Conservation (phyloP, 2,797 vertebrate genomes). For the Anniella stebbinsi region DNA sequence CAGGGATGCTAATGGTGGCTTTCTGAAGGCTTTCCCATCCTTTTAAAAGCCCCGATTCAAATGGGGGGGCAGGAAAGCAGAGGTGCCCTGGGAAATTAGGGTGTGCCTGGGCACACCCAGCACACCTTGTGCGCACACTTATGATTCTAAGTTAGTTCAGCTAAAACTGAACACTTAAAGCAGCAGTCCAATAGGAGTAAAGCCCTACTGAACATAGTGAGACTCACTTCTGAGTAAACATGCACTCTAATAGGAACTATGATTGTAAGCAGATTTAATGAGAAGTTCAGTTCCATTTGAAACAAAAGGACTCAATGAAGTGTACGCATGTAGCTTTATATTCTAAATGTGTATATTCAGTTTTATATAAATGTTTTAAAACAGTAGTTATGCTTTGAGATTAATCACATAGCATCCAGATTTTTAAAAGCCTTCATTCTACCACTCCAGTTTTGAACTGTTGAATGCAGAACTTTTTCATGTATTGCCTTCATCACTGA, state of each 20-base stretch:
- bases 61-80: too few species aligned
- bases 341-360: not conserved
- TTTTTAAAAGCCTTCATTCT: not conserved
- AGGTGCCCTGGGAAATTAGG: too few species aligned
- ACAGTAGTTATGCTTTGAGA: not conserved
- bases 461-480: not conserved
- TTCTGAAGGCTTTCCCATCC: too few species aligned
- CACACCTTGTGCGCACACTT: too few species aligned
- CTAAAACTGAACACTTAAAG: not conserved
- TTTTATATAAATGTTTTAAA: not conserved
- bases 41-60: too few species aligned
- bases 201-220: not conserved
- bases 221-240: not conserved
- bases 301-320: not conserved
- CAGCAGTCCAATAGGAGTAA: too few species aligned
- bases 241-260: not conserved
- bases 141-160: slow-evolving; percentile 4
- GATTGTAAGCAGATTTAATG: not conserved
- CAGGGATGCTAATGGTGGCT: too few species aligned
- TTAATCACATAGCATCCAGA: not conserved
- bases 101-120: too few species aligned
- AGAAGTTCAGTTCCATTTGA: not conserved
- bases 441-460: not conserved
- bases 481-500: slow-evolving; percentile 1
- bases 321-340: not conserved